A percentile compares a stretch with the other conserved stretches of the same genome.
Evolutionary conservation across 2,113 vertebrate species (phyloP).

Genomic region (Proterorhinus semilunaris): DNA sequence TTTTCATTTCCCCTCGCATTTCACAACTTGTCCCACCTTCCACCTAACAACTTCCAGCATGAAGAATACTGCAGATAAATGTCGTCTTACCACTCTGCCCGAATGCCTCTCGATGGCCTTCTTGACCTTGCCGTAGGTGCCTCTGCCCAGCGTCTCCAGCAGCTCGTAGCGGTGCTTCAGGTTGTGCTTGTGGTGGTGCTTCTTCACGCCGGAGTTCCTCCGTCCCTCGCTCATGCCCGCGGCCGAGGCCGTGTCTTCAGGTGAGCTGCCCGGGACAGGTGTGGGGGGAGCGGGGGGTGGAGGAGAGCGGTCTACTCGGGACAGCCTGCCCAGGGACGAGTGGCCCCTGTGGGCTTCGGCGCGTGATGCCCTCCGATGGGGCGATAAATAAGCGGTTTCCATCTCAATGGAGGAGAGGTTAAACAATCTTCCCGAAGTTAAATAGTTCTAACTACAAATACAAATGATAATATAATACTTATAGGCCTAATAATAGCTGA

Average conservation of each 20-base stretch:
- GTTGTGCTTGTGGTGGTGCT: conserved; percentile 98
- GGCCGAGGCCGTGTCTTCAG: conserved; percentile 29
- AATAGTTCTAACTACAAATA: conserved; percentile 59
- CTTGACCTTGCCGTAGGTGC: conserved; percentile 98
- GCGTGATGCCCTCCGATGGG: conserved; percentile 55
- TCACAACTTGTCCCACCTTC: too few species aligned
- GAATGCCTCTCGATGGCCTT: conserved; percentile 94
- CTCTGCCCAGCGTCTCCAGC: conserved; percentile 94
- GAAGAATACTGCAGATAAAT: background rate
- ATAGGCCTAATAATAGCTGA: conserved; percentile 70
- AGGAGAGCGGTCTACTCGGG: conserved; percentile 38
- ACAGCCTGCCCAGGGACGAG: conserved; percentile 38
- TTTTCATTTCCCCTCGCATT: too few species aligned
- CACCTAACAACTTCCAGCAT: background rate
- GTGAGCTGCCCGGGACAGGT: conserved; percentile 35
- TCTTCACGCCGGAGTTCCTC: conserved; percentile 87
- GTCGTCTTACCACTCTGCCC: conserved; percentile 88
- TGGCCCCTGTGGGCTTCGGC: conserved; percentile 45
- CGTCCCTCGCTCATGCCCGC: conserved; percentile 43
- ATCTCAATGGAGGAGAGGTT: conserved; percentile 60
- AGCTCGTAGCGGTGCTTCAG: conserved; percentile 98
- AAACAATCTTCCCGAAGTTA: conserved; percentile 54
- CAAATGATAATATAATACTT: conserved; percentile 70
- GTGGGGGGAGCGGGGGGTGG: conserved; percentile 32
- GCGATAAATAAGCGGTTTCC: conserved; percentile 70